Evolutionary conservation across 2,888 invertebrate genomes (phyloP).

Genomic region (Geophilus truncorum): DNA sequence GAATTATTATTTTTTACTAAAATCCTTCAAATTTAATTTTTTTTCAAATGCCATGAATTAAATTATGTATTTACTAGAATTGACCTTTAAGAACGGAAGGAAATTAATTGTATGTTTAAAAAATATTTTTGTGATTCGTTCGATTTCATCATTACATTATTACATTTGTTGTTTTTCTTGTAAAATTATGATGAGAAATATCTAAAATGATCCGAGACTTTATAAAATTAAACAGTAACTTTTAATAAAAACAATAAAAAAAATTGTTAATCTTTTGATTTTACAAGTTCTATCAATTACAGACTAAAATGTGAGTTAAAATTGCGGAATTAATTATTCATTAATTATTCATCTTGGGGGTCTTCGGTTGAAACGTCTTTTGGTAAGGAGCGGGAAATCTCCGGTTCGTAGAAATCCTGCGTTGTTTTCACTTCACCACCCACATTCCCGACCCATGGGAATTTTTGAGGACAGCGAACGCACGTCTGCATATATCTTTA

Average conservation of each 20-base stretch:
- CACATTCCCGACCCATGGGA: slow-evolving; percentile 84
- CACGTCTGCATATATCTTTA: slow-evolving; percentile 79
- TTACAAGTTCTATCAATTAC: no score
- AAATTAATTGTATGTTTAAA: no score
- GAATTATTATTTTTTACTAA: background rate
- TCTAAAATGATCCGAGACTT: background rate
- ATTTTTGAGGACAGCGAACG: slow-evolving; percentile 72
- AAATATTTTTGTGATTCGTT: no score
- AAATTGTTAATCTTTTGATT: background rate
- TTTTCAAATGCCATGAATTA: background rate
- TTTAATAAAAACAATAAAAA: background rate
- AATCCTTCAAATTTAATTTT: background rate
- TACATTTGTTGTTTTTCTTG: background rate
- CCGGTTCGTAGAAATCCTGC: slow-evolving; percentile 74
- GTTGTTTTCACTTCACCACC: slow-evolving; percentile 74
- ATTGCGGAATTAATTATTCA: background rate
- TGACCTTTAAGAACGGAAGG: background rate
- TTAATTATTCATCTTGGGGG: background rate
- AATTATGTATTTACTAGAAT: background rate
- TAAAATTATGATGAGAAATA: background rate
- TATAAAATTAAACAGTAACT: background rate
- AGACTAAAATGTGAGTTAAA: no score
- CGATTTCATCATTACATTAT: background rate
- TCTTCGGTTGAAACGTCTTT: background rate
- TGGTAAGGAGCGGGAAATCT: slow-evolving; percentile 44